Evolutionary conservation across 2,888 invertebrate genomes (phyloP).

Genomic region (Amiota communis): DNA sequence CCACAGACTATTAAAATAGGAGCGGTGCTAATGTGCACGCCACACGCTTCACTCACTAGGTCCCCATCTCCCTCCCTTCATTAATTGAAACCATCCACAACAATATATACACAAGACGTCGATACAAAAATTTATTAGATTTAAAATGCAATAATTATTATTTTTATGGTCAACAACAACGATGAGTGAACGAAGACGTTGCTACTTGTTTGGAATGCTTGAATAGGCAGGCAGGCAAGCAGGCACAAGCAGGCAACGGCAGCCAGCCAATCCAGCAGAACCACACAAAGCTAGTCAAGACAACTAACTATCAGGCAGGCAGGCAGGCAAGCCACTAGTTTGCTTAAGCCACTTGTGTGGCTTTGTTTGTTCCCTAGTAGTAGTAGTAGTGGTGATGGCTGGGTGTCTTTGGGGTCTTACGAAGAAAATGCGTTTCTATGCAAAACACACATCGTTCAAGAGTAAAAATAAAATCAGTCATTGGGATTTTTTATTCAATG

Average conservation of each 20-base stretch:
- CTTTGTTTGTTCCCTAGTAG: conserved; percentile 8
- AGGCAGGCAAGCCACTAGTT: not conserved
- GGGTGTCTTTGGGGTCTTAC: conserved; percentile 3
- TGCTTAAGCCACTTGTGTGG: conserved; percentile 49
- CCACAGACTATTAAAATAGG: conserved; percentile 49
- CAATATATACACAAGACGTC: conserved; percentile 44
- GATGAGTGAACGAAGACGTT: conserved; percentile 50
- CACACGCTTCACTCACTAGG: not conserved
- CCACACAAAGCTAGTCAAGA: not conserved
- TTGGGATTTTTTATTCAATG: conserved; percentile 9
- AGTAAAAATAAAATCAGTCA: not conserved
- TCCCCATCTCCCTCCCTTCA: not conserved
- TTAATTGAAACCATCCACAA: not conserved
- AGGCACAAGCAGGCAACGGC: conserved; percentile 27
- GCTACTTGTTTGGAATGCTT: conserved; percentile 51
- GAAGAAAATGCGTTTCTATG: conserved; percentile 48
- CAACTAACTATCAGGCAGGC: no score
- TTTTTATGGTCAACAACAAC: conserved; percentile 61
- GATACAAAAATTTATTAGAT: conserved; percentile 64
- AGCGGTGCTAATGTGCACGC: conserved; percentile 47
- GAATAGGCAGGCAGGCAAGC: conserved; percentile 42
- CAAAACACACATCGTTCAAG: conserved; percentile 37
- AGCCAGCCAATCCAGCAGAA: conserved; percentile 23
- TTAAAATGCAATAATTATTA: conserved; percentile 67
- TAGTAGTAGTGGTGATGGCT: not conserved